These are phyloP conservation scores for Gorsachius goisagi DNA, from an alignment of 2,113 vertebrate species.

Conservation along the genomic window DNA sequence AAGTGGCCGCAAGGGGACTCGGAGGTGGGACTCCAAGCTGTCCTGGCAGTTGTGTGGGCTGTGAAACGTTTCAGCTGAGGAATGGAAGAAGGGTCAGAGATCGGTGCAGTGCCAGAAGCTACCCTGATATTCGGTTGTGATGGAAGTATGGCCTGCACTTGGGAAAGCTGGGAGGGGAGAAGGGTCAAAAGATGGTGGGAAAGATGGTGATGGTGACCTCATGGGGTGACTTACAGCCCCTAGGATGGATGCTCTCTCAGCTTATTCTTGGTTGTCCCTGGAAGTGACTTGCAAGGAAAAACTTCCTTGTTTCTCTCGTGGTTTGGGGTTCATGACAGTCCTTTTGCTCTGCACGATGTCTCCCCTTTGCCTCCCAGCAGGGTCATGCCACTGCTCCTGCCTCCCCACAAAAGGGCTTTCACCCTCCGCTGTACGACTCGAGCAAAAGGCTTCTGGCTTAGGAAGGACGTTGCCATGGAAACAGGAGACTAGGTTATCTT, in stretches of 20 bases:
- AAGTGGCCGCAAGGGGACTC: background rate
- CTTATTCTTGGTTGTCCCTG: background rate
- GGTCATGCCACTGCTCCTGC: background rate
- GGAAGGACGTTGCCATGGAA: constrained; percentile 53
- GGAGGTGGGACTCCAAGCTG: background rate
- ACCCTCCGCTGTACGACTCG: background rate
- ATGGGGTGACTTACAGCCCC: accelerated
- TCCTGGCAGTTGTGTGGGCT: background rate
- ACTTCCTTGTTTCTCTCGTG: background rate
- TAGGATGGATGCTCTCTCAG: background rate
- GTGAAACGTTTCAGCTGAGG: background rate
- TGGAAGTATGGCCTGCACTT: background rate
- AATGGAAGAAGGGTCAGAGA: background rate
- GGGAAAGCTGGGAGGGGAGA: background rate
- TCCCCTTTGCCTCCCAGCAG: background rate
- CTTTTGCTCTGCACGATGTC: background rate
- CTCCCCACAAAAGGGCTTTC: background rate
- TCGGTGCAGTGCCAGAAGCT: background rate
- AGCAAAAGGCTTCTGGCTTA: constrained; percentile 39
- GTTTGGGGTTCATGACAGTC: background rate
- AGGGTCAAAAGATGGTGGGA: background rate
- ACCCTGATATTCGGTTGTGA: background rate
- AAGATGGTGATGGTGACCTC: background rate
- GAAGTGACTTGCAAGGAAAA: background rate
- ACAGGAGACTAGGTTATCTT: constrained; percentile 57